Percentiles rank a stretch among this genome's conserved stretches.
These are phyloP conservation scores for Setophaga coronata DNA, from an alignment of 2,113 vertebrate species.

Conservation along the genomic window DNA sequence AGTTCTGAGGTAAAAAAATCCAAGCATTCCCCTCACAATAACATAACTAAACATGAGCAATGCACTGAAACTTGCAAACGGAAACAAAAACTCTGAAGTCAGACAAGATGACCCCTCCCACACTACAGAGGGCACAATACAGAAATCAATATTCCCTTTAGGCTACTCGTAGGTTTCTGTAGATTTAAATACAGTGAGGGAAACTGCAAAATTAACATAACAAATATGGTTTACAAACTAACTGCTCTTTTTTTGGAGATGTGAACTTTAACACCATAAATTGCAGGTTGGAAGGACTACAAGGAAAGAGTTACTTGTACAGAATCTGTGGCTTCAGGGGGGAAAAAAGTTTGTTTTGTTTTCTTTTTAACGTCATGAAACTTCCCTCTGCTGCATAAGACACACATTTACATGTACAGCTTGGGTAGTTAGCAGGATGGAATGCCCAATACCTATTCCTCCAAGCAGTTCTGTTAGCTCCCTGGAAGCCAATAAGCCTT, in stretches of 20 bases:
- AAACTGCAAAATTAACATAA: background rate
- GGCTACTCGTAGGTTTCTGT: background rate
- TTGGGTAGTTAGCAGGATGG: background rate
- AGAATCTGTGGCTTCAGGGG: background rate
- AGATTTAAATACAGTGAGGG: background rate
- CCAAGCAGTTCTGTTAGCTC: background rate
- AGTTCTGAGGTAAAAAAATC: background rate
- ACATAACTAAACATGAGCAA: background rate
- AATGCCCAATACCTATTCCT: background rate
- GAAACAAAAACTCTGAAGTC: background rate
- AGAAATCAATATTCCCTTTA: background rate
- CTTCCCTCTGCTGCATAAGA: background rate
- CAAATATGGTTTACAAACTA: background rate
- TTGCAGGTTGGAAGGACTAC: background rate
- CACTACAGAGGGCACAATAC: background rate
- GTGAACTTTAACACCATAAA: background rate
- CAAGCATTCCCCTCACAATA: background rate
- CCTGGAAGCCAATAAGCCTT: background rate
- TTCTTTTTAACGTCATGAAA: background rate
- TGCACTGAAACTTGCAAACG: background rate
- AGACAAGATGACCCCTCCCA: background rate
- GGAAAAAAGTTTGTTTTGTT: accelerated
- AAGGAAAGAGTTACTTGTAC: background rate
- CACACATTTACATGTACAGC: background rate
- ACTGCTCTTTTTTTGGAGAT: background rate